Conservation (phyloP, 2,113 vertebrate genomes). For the Myotis lucifugus region DNA sequence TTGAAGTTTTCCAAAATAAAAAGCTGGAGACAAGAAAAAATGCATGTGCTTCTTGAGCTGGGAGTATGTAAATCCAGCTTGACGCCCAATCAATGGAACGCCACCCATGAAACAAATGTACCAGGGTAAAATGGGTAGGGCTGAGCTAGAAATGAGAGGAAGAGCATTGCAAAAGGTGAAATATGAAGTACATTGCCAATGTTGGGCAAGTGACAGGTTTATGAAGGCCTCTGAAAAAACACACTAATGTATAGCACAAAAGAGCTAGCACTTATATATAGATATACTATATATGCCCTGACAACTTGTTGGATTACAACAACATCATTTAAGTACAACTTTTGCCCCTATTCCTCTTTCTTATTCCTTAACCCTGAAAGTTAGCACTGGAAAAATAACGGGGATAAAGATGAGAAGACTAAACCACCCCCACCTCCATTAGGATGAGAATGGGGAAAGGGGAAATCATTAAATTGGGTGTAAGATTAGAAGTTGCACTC, state of each 20-base stretch:
- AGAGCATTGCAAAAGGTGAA: not conserved
- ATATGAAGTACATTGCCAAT: not conserved
- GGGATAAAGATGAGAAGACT: not conserved
- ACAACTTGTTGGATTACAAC: not conserved
- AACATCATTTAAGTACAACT: not conserved
- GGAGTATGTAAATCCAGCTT: not conserved
- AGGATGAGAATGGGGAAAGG: not conserved
- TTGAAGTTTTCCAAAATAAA: conserved; percentile 6
- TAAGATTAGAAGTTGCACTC: not conserved
- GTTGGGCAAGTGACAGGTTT: not conserved
- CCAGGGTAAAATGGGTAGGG: not conserved
- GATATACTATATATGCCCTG: not conserved
- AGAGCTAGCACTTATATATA: not conserved
- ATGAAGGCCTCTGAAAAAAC: not conserved
- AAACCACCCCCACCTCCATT: not conserved
- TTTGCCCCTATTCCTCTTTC: not conserved
- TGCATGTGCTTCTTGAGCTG: not conserved
- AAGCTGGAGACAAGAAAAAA: not conserved
- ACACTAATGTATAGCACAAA: not conserved
- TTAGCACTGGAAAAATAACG: not conserved
- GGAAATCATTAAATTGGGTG: not conserved
- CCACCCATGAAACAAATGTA: not conserved
- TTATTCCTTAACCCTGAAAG: not conserved
- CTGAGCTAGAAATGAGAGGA: not conserved
- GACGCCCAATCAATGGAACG: not conserved